These are phyloP conservation scores for Poicephalus gulielmi DNA, from an alignment of 2,113 vertebrate genomes.

Conservation along the genomic window DNA sequence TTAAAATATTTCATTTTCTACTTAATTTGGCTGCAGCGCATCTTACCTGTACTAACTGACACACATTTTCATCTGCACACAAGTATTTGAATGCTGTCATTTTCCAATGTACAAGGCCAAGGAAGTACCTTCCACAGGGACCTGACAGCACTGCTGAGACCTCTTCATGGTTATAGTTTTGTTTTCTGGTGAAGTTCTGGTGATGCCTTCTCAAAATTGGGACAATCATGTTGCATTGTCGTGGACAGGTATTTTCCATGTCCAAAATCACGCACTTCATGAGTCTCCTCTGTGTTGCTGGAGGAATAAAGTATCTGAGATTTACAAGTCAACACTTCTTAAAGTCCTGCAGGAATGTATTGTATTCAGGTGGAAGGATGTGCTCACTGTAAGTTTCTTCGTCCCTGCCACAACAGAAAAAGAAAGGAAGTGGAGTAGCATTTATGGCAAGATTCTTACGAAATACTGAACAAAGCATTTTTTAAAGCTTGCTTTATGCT, in stretches of 20 bases:
- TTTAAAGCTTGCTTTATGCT: background rate
- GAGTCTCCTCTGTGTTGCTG: background rate
- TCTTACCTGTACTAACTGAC: constrained; percentile 30
- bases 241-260: background rate
- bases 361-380: background rate
- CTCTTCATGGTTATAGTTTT: background rate
- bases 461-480: background rate
- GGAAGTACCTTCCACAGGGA: background rate
- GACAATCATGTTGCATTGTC: background rate
- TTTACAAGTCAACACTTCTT: background rate
- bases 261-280: background rate
- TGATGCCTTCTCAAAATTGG: background rate
- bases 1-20: constrained; percentile 63
- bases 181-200: background rate
- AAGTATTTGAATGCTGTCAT: background rate
- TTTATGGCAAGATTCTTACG: background rate
- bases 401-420: background rate
- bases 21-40: constrained; percentile 34
- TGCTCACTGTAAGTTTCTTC: background rate
- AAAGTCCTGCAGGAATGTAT: background rate
- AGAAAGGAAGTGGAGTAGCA: background rate
- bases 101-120: background rate
- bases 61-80: constrained; percentile 20
- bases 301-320: background rate
- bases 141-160: background rate